Conservation (phyloP, 2,113 vertebrate species). For the Phaetusa simplex region DNA sequence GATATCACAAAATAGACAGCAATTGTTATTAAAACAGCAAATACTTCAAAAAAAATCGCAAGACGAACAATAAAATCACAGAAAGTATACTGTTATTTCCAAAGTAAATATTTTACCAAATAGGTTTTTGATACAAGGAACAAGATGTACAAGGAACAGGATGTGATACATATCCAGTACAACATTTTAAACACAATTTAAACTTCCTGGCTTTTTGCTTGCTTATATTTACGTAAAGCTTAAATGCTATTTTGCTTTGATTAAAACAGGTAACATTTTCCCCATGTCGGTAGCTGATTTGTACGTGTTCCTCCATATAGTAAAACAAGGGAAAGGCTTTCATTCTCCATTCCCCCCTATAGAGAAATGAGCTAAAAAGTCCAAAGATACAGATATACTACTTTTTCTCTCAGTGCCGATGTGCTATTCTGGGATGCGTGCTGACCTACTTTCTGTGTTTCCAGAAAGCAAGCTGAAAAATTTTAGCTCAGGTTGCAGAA, state of each 20-base stretch:
- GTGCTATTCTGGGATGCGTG: constrained; percentile 27
- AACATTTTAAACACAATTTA: constrained; percentile 21
- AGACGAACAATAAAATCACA: background rate
- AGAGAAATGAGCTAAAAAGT: background rate
- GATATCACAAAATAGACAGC: background rate
- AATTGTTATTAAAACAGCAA: background rate
- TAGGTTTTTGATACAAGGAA: constrained; percentile 1
- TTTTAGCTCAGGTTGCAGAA: background rate
- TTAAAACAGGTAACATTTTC: background rate
- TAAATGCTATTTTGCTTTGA: background rate
- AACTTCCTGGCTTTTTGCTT: constrained; percentile 5
- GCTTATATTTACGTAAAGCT: constrained; percentile 19
- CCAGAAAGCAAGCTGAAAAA: constrained; percentile 9
- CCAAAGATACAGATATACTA: background rate
- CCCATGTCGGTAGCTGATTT: background rate
- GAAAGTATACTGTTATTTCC: background rate
- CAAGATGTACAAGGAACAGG: constrained; percentile 13
- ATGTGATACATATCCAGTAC: background rate
- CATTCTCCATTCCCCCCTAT: background rate
- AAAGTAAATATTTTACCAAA: constrained; percentile 38
- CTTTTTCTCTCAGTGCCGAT: background rate
- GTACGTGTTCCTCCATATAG: background rate
- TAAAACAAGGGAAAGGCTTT: background rate
- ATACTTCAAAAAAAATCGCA: background rate
- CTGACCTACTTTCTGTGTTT: constrained; percentile 48